A percentile compares a stretch with the other conserved stretches of the same genome.
phyloP scores from a whole-genome alignment of 2,113 vertebrate species.

The Leucoraja erinaceus region DNA sequence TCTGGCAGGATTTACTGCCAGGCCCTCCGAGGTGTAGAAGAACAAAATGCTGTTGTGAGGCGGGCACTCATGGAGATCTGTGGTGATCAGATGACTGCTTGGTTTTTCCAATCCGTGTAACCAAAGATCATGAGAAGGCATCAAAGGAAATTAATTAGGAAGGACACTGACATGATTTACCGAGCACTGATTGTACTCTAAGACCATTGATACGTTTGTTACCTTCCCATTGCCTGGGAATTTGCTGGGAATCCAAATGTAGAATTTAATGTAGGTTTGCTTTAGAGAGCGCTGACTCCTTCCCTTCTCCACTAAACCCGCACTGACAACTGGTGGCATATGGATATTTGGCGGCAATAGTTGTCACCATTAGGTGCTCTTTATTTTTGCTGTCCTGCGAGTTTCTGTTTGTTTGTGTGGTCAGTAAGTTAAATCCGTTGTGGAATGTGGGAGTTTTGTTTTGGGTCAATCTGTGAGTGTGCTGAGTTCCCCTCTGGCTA shows the following conservation, averaged over 20 bases:
- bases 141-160: constrained; percentile 48
- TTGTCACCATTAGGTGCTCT: not conserved
- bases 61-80: constrained; percentile 40
- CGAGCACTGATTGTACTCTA: constrained; percentile 22
- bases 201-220: not conserved
- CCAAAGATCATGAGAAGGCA: constrained; percentile 42
- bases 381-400: not conserved
- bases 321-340: not conserved
- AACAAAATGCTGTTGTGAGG: constrained; percentile 48
- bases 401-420: not conserved
- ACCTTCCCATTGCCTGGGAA: not conserved
- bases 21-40: constrained; percentile 53
- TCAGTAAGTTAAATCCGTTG: constrained; percentile 26
- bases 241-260: not conserved
- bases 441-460: constrained; percentile 29
- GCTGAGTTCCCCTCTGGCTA: not conserved
- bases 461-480: constrained; percentile 22
- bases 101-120: constrained; percentile 46
- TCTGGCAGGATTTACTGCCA: constrained; percentile 56
- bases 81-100: not conserved
- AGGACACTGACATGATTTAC: constrained; percentile 41
- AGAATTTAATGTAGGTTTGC: not conserved
- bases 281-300: not conserved
- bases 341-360: not conserved
- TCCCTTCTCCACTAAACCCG: not conserved